Base-by-base conservation (phyloP, 1,140 invertebrate species). In the Papilio polyxenes region DNA sequence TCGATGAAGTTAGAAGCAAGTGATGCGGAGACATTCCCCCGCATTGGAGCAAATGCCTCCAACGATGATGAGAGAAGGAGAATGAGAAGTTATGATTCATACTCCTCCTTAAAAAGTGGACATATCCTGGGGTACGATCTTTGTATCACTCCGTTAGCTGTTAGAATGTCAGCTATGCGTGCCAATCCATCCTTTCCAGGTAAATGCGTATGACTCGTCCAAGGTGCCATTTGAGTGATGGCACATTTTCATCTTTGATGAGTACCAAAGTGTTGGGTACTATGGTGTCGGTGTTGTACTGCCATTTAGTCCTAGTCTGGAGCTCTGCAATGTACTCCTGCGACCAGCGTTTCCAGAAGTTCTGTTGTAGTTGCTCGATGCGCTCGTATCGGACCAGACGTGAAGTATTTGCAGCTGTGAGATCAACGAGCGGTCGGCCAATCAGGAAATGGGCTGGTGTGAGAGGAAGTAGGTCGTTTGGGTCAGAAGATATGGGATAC, bases 271-370 rank as follows among this genome's bases (percentile, higher is more conserved):
- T 76, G 15, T 82, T 49, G 3, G 80, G 75, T 53, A 11, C n/a
- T 13, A 81, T 15, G 23, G 9, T 65, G n/a, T 53, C 76, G 11
- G 48, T 62, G 17, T 56, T 78, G 11, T 11, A 1, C 37, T 81
- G 23, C 82, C 80, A 83, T 51, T 83, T 83, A 5, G 79, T 74
- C 49, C 82, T 83, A 1, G 44, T 81, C 53, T 83, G 83, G 15
- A 83, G 56, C 48, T 83, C 79, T 13, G 75, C 10, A 11, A 83
- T 62, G 40, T 81, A 83, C 40, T 83, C 65, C 31, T 20, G 56
- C 1, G 75, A 59, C 80, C 83, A 83, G 11, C 80, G 62, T 17
- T 48, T 56, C 80, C 83, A 80, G 56, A 83, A 83, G 23, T 79
- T 15, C 23, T 81, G 82, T 3, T 75, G 65, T 15, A 83, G 8